phyloP scores from a whole-genome alignment of 1,140 invertebrate species.

The Drosophila rhopaloa region DNA sequence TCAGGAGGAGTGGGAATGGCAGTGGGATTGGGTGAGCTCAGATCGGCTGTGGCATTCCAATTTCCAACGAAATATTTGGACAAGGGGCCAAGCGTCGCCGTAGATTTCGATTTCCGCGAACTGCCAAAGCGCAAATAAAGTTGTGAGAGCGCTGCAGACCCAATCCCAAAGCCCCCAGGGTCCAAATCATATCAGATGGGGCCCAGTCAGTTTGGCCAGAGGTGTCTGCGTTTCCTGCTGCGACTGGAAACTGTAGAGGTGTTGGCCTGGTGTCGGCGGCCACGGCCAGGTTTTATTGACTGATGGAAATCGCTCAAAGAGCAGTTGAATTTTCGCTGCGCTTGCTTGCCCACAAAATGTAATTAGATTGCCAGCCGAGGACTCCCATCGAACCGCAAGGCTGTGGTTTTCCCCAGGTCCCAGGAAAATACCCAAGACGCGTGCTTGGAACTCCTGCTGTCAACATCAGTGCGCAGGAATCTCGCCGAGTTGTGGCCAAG shows the following conservation, averaged over 20 bases:
- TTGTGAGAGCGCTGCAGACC: slow-evolving; percentile 55
- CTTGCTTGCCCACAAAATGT: slow-evolving; percentile 72
- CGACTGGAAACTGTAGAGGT: slow-evolving; percentile 17
- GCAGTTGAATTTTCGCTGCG: slow-evolving; percentile 48
- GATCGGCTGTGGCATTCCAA: slow-evolving; percentile 57
- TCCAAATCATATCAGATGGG: slow-evolving; percentile 61
- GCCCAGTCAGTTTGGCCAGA: slow-evolving; percentile 4
- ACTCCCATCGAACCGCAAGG: slow-evolving; percentile 38
- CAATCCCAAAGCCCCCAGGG: slow-evolving; percentile 27
- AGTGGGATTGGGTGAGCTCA: background rate
- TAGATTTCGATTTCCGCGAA: slow-evolving; percentile 71
- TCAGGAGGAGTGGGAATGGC: background rate
- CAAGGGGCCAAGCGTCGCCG: slow-evolving; percentile 28
- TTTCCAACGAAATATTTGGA: slow-evolving; percentile 73
- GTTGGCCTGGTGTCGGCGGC: slow-evolving; percentile 6
- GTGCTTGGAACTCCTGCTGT: slow-evolving; percentile 79
- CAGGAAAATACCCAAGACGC: slow-evolving; percentile 43
- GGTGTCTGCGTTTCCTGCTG: slow-evolving; percentile 56
- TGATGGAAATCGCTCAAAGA: slow-evolving; percentile 80
- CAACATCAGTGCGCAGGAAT: slow-evolving; percentile 77
- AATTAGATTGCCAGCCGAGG: slow-evolving; percentile 65
- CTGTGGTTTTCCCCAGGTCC: slow-evolving; percentile 45
- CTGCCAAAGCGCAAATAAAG: slow-evolving; percentile 70
- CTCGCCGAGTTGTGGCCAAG: slow-evolving; percentile 39
- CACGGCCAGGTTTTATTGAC: slow-evolving; percentile 64